phyloP scores from a whole-genome alignment of 2,797 vertebrate genomes.

The Sebastolobus altivelis region DNA sequence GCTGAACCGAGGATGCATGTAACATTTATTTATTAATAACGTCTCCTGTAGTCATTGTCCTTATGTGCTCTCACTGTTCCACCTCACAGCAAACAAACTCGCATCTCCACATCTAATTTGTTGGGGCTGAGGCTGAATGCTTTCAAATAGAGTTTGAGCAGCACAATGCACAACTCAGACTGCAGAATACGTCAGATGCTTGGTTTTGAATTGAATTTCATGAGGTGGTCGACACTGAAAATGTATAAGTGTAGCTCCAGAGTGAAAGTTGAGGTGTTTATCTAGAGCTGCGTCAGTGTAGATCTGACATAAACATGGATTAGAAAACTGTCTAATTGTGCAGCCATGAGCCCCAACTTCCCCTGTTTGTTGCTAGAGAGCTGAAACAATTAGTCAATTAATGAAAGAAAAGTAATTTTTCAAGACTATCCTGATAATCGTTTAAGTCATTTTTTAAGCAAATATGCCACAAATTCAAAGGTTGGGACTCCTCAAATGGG shows the following conservation, averaged over 20 bases:
- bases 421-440: background rate
- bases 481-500: background rate
- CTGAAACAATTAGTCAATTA: background rate
- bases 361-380: background rate
- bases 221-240: background rate
- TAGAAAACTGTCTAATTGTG: background rate
- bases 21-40: constrained; percentile 52
- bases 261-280: background rate
- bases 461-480: background rate
- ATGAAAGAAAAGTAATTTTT: background rate
- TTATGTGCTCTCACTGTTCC: constrained; percentile 17
- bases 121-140: constrained; percentile 1
- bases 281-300: background rate
- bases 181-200: background rate
- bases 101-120: constrained; percentile 2
- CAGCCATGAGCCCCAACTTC: background rate
- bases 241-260: background rate
- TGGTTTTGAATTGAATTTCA: too few relatives aligned
- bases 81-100: constrained; percentile 3
- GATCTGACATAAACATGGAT: background rate
- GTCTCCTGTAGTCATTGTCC: constrained; percentile 22
- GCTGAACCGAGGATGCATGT: constrained; percentile 30
- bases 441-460: background rate
- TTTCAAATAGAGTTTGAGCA: background rate
- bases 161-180: background rate